Evolutionary conservation across 1,140 invertebrate species (phyloP), one percentile per base, ranked within the genome.

Genomic region (Trypoxylus dichotomus): DNA sequence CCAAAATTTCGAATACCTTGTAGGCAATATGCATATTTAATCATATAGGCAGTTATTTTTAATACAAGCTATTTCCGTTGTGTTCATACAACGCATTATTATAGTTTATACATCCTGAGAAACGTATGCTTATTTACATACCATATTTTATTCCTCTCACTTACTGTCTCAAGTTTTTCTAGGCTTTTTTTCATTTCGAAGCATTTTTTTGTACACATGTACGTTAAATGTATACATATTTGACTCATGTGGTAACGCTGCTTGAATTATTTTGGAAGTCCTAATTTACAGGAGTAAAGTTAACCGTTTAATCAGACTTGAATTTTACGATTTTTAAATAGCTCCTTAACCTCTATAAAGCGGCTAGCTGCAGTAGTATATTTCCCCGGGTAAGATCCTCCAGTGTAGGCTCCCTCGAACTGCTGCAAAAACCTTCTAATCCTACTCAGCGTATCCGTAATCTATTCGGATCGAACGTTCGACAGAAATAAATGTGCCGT

Each of bases 271-370:
- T 68, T 68, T 68, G 21, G 19, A 58, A n/a, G 47, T 19, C 47
- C 15, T 58, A 58, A 58, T 58, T 21, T 68, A 68, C 21, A 27
- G 15, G 15, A 58, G 60, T 27, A 68, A 27, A 68, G 13, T 24
- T 29, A 24, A 54, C 47, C 47, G 60, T 68, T 68, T 68, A 68
- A 68, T 68, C 60, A 68, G 60, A 68, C 19, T 68, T 29, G 60
- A 68, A 68, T 29, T 68, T 68, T 68, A 68, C 60, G 60, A 68
- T 68, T 68, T 68, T 68, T 68, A 68, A 68, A 68, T 68, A 29
- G 24, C 60, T 68, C 13, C 60, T 68, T 68, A 68, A 68, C 24
- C 60, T 68, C 60, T 29, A 29, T 68, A 68, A 68, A 29, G 21
- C 60, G 13, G 21, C 24, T 24, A 58, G 47, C 21, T 68, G 47